These are phyloP conservation scores for Eulemur macaco DNA, from an alignment of 2,113 vertebrate species.

Conservation along the genomic window DNA sequence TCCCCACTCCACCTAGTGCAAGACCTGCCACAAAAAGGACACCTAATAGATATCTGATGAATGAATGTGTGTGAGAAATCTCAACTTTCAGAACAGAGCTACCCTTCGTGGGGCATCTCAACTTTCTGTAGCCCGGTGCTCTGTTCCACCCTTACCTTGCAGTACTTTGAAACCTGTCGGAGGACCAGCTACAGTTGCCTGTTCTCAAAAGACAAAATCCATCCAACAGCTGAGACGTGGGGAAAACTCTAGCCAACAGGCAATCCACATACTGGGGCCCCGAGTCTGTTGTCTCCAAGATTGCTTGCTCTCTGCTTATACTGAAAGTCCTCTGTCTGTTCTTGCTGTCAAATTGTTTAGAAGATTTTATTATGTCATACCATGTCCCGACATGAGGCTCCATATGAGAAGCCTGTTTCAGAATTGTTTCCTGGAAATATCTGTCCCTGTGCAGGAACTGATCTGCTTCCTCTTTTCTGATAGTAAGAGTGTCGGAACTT, in stretches of 20 bases:
- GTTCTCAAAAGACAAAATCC: not conserved
- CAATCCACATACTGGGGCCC: not conserved
- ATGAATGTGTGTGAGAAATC: not conserved
- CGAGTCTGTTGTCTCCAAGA: not conserved
- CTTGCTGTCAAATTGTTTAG: not conserved
- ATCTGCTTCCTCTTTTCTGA: slow-evolving; percentile 62
- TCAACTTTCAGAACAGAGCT: not conserved
- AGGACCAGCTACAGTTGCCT: not conserved
- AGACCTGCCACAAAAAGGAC: not conserved
- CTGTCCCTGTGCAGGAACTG: slow-evolving; percentile 25
- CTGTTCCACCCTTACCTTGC: not conserved
- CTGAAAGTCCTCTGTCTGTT: not conserved
- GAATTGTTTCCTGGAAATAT: slow-evolving; percentile 67
- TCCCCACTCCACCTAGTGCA: not conserved
- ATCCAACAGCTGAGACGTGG: not conserved
- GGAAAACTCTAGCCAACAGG: not conserved
- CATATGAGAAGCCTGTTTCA: slow-evolving; percentile 46
- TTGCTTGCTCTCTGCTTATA: not conserved
- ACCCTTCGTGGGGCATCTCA: not conserved
- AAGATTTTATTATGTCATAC: not conserved
- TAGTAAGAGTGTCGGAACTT: not conserved
- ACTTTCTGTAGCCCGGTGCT: not conserved
- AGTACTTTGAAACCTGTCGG: not conserved
- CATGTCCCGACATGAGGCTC: not conserved
- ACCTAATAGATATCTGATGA: not conserved